These are phyloP conservation scores for Spinibarbus caldwelli DNA, from an alignment of 2,797 vertebrate genomes.

Conservation along the genomic window DNA sequence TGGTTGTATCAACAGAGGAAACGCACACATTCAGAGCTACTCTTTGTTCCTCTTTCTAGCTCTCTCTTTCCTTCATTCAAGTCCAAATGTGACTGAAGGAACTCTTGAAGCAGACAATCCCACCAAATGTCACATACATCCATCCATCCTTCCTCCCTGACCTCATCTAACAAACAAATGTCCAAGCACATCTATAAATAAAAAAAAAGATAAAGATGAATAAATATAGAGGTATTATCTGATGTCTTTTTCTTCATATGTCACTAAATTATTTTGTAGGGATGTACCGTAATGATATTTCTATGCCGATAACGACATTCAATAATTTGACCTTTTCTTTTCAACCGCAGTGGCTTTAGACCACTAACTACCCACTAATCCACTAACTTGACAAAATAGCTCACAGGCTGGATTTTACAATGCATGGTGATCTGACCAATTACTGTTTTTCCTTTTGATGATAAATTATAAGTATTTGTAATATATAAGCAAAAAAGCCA, in stretches of 20 bases:
- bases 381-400: background rate
- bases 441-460: background rate
- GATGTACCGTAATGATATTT: background rate
- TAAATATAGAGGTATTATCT: background rate
- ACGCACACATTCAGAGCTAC: conserved; percentile 20
- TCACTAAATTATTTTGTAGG: background rate
- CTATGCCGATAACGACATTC: background rate
- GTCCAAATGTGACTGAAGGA: conserved; percentile 33
- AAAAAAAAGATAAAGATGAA: background rate
- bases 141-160: background rate
- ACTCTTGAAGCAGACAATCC: conserved; percentile 23
- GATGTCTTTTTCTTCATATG: background rate
- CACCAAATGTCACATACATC: background rate
- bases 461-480: background rate
- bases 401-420: background rate
- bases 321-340: background rate
- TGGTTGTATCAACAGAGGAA: conserved; percentile 39
- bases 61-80: conserved; percentile 30
- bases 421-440: background rate
- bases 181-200: background rate
- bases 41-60: conserved; percentile 57
- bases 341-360: too few species aligned
- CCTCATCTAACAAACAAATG: background rate
- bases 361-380: background rate
- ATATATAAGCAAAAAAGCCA: background rate